phyloP scores from a whole-genome alignment of 64 coral and sea anemone species.

The Pocillopora verrucosa region DNA sequence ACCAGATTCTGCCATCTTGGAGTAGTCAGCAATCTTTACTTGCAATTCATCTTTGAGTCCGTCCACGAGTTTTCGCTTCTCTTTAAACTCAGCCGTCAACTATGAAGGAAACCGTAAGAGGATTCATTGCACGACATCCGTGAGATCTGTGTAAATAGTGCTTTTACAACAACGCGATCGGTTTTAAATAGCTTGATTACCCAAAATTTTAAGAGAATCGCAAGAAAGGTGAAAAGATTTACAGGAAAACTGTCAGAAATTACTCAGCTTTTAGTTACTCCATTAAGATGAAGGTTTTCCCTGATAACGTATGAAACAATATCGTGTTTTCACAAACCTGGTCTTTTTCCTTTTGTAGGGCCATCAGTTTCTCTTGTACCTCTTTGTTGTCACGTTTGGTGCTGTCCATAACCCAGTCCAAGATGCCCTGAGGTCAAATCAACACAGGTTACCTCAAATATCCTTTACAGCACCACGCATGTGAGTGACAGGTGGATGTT shows the following conservation, averaged over 20 bases:
- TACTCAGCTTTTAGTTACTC: too few species aligned
- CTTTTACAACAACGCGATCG: too few species aligned
- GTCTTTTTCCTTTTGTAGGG: constrained; percentile 94
- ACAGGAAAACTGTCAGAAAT: too few species aligned
- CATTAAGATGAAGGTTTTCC: too few species aligned
- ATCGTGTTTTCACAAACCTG: constrained; percentile 51
- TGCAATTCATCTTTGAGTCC: constrained; percentile 96
- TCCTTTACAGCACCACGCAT: neutral
- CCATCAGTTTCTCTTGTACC: constrained; percentile 86
- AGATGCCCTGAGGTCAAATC: constrained; percentile 75
- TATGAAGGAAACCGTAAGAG: constrained; percentile 10
- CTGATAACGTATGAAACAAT: neutral
- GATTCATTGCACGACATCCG: too few species aligned
- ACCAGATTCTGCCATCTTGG: constrained; percentile 94
- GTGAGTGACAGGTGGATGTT: neutral
- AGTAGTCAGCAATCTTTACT: constrained; percentile 93
- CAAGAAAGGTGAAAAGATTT: too few species aligned
- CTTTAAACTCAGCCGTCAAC: constrained; percentile 95
- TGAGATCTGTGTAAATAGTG: too few species aligned
- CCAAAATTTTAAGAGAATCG: too few species aligned
- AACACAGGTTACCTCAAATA: neutral
- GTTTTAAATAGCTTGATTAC: too few species aligned
- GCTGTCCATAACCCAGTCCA: constrained; percentile 98
- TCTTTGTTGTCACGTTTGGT: constrained; percentile 99
- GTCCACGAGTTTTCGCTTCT: constrained; percentile 91